Conservation (phyloP, 1,140 invertebrate genomes). For the Conus betulinus region DNA sequence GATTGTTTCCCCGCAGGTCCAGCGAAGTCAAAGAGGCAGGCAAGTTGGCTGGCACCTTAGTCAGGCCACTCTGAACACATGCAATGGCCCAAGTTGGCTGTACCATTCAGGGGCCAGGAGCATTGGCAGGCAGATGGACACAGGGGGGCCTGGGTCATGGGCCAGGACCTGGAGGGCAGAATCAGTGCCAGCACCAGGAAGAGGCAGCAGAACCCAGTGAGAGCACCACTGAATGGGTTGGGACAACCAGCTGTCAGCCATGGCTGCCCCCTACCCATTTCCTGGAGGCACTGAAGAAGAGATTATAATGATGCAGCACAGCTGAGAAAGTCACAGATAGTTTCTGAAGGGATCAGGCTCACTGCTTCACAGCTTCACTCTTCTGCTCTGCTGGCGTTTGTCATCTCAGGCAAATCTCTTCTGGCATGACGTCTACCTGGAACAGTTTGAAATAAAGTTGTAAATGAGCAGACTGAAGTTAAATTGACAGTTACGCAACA, state of each 20-base stretch:
- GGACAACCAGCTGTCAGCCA: neutral
- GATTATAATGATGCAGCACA: neutral
- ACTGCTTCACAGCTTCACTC: neutral
- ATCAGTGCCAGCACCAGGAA: neutral
- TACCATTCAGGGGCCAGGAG: neutral
- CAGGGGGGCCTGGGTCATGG: neutral
- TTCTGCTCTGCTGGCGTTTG: neutral
- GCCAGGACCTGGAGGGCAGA: neutral
- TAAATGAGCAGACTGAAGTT: too few relatives aligned
- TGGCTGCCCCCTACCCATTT: slow-evolving; percentile 30
- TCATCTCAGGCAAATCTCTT: neutral
- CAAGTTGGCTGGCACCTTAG: slow-evolving; percentile 15
- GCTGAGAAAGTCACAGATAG: neutral
- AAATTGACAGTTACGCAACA: too few relatives aligned
- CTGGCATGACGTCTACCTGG: neutral
- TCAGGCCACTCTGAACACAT: slow-evolving; percentile 26
- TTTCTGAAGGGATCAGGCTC: neutral
- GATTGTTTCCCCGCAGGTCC: slow-evolving; percentile 39
- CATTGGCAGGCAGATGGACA: slow-evolving; percentile 30
- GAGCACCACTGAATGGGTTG: neutral
- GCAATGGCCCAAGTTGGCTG: neutral
- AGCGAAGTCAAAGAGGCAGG: slow-evolving; percentile 24
- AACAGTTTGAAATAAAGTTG: neutral
- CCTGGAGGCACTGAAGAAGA: neutral
- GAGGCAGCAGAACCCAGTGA: neutral